A percentile compares a stretch with the other conserved stretches of the same genome.
Conservation (phyloP, 2,113 vertebrate species). For the Hemicordylus capensis region DNA sequence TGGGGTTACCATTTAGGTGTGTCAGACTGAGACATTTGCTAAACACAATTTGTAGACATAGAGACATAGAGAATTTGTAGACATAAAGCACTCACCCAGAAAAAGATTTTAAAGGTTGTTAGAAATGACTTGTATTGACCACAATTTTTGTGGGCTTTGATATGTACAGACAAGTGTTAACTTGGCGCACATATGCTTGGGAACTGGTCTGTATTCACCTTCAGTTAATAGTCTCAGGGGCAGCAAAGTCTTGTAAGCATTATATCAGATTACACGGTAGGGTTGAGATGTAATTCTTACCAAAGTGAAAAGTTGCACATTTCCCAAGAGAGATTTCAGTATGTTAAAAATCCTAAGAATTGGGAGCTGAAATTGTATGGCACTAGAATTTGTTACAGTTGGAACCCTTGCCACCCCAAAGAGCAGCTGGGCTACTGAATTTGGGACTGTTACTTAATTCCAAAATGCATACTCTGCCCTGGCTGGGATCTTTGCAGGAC, state of each 20-base stretch:
- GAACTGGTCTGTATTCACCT: not conserved
- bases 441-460: not conserved
- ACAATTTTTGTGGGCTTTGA: not conserved
- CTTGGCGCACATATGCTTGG: not conserved
- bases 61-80: not conserved
- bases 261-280: not conserved
- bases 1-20: not conserved
- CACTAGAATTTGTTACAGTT: not conserved
- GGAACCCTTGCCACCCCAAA: not conserved
- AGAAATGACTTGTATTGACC: not conserved
- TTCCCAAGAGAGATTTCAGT: not conserved
- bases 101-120: not conserved
- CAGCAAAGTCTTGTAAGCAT: not conserved
- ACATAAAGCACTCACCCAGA: too few relatives aligned
- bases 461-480: too few relatives aligned
- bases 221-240: not conserved
- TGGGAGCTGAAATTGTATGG: not conserved
- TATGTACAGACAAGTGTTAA: not conserved
- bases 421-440: too few relatives aligned
- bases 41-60: too few relatives aligned
- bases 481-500: too few relatives aligned
- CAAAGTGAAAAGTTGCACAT: not conserved
- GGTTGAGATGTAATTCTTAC: not conserved
- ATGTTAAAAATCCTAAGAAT: not conserved
- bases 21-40: not conserved